Evolutionary conservation across 2,797 vertebrate genomes (phyloP).

Genomic region (Gastrophryne carolinensis): DNA sequence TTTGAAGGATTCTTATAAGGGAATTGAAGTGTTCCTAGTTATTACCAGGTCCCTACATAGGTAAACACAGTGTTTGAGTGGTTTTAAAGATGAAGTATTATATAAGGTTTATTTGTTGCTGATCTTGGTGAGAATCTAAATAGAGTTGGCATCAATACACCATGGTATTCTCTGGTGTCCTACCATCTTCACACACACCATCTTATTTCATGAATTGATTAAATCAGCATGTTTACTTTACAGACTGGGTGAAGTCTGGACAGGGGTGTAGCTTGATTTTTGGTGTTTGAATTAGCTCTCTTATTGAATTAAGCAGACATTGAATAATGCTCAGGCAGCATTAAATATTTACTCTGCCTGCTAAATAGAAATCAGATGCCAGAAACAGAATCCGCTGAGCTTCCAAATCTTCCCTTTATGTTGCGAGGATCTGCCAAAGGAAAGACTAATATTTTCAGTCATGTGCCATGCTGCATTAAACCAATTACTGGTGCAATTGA

Average conservation of each 20-base stretch:
- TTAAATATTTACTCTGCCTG: constrained; percentile 51
- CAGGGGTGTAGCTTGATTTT: neutral
- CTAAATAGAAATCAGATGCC: constrained; percentile 46
- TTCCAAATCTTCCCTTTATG: constrained; percentile 35
- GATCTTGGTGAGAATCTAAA: neutral
- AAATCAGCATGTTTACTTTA: neutral
- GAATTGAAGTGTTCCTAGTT: too few relatives aligned
- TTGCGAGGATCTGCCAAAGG: constrained; percentile 20
- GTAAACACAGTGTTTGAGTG: too few relatives aligned
- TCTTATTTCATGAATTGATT: neutral
- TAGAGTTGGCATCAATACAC: neutral
- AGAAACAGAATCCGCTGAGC: constrained; percentile 38
- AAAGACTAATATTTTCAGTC: constrained; percentile 25
- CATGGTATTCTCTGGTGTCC: neutral
- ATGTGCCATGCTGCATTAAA: constrained; percentile 31
- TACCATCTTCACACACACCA: neutral
- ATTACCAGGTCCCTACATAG: too few relatives aligned
- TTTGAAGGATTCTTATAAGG: too few relatives aligned
- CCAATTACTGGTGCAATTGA: constrained; percentile 19
- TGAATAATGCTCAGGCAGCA: constrained; percentile 23
- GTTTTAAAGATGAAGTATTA: too few relatives aligned
- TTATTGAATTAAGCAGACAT: constrained; percentile 36
- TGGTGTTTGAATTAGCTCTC: neutral
- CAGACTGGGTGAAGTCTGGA: neutral
- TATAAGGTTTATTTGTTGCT: neutral